Conservation (phyloP, 2,113 vertebrate species). For the Muscicapa adusta region DNA sequence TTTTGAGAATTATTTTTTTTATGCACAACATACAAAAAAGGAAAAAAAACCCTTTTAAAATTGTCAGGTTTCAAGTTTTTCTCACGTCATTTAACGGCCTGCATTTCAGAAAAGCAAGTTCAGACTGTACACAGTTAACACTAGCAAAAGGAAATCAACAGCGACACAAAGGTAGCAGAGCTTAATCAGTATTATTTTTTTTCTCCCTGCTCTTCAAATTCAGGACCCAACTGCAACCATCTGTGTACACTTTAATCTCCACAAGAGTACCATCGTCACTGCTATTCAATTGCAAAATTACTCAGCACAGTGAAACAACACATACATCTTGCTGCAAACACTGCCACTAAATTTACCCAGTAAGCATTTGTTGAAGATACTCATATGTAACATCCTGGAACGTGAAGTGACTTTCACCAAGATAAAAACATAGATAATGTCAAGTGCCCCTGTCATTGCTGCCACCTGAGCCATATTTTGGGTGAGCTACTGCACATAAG, state of each 20-base stretch:
- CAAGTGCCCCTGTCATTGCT: not conserved
- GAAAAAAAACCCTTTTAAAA: fast-evolving
- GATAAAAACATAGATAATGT: not conserved
- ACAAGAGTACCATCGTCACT: not conserved
- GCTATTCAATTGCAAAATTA: not conserved
- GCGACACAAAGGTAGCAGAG: not conserved
- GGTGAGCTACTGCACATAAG: not conserved
- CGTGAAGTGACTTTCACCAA: not conserved
- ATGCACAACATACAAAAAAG: not conserved
- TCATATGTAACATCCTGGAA: not conserved
- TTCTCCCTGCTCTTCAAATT: not conserved
- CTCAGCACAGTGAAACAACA: not conserved
- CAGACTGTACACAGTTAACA: not conserved
- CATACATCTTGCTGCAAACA: not conserved
- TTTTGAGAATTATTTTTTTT: not conserved
- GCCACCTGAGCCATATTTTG: not conserved
- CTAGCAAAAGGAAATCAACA: not conserved
- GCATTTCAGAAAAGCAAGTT: not conserved
- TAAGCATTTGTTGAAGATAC: not conserved
- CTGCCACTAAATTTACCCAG: not conserved
- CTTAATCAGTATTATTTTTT: not conserved
- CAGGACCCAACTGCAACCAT: not conserved
- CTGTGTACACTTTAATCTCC: not conserved
- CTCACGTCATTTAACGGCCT: not conserved
- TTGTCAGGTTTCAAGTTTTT: not conserved